phyloP scores from a whole-genome alignment of 2,797 vertebrate species.

The Potorous gilbertii region DNA sequence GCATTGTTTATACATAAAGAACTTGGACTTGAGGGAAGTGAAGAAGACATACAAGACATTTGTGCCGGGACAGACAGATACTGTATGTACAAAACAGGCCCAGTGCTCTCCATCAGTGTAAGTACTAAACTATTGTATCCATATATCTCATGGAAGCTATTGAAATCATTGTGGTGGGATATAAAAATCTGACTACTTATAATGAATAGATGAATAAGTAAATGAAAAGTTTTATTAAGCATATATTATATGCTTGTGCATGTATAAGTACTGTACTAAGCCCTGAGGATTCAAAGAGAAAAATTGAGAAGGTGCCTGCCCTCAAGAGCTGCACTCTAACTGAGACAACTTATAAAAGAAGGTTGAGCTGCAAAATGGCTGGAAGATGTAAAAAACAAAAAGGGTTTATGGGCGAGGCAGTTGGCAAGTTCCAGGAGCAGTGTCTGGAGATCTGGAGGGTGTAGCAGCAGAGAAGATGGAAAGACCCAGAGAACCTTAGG shows the following conservation, averaged over 20 bases:
- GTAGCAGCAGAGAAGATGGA: not conserved
- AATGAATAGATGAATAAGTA: not conserved
- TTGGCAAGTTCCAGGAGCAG: not conserved
- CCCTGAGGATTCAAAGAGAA: not conserved
- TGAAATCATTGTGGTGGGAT: not conserved
- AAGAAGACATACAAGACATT: conserved; percentile 86
- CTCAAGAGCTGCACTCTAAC: not conserved
- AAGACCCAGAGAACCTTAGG: not conserved
- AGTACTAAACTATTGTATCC: conserved; percentile 67
- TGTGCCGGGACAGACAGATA: conserved; percentile 92
- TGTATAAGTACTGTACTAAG: not conserved
- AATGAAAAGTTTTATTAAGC: not conserved
- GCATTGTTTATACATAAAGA: conserved; percentile 90
- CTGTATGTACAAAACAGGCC: conserved; percentile 91
- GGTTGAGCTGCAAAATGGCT: not conserved
- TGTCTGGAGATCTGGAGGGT: not conserved
- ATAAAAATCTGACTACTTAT: not conserved
- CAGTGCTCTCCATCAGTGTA: conserved; percentile 91
- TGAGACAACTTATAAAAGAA: not conserved
- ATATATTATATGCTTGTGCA: not conserved
- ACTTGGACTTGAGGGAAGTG: conserved; percentile 84
- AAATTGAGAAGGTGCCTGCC: not conserved
- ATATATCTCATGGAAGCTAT: not conserved
- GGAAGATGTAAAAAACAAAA: not conserved
- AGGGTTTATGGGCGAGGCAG: not conserved